These are phyloP conservation scores for Nudaria mundana DNA, from an alignment of 2,888 invertebrate genomes.

Conservation along the genomic window DNA sequence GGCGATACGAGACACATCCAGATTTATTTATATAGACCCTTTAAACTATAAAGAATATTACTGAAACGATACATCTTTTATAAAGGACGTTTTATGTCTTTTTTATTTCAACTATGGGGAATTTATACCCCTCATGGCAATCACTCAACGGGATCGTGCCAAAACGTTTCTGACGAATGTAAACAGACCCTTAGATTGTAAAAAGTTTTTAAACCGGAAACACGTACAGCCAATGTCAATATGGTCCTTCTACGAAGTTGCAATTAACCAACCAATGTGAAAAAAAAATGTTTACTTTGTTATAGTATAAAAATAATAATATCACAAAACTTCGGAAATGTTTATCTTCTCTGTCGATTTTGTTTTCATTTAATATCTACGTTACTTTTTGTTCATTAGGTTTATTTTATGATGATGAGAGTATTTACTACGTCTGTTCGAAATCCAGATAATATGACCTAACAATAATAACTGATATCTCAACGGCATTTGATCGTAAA, in stretches of 20 bases:
- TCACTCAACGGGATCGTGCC: slow-evolving; percentile 43
- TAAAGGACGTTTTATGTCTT: slow-evolving; percentile 26
- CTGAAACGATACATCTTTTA: slow-evolving; percentile 25
- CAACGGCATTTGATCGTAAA: too few species aligned
- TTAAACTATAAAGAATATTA: slow-evolving; percentile 31
- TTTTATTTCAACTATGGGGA: slow-evolving; percentile 37
- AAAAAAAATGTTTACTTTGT: slow-evolving; percentile 24
- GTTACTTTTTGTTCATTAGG: slow-evolving; percentile 9
- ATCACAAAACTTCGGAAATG: slow-evolving; percentile 22
- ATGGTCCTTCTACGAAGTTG: slow-evolving; percentile 65
- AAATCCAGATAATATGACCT: slow-evolving; percentile 7
- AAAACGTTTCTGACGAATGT: slow-evolving; percentile 47
- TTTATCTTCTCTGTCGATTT: slow-evolving; percentile 13
- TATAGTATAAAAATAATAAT: slow-evolving; percentile 16
- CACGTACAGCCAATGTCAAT: slow-evolving; percentile 53
- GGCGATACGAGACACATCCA: slow-evolving; percentile 22
- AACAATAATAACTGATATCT: too few species aligned
- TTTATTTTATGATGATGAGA: slow-evolving; percentile 8
- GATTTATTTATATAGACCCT: slow-evolving; percentile 26
- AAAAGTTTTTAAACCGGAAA: slow-evolving; percentile 60
- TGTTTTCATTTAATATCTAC: slow-evolving; percentile 13
- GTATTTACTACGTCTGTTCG: slow-evolving; percentile 16
- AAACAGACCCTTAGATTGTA: slow-evolving; percentile 44
- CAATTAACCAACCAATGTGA: slow-evolving; percentile 42
- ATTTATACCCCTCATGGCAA: slow-evolving; percentile 47